Percentiles rank a stretch among this genome's conserved stretches.
Evolutionary conservation across 2,113 vertebrate genomes (phyloP).

Genomic region (Centrocercus urophasianus): DNA sequence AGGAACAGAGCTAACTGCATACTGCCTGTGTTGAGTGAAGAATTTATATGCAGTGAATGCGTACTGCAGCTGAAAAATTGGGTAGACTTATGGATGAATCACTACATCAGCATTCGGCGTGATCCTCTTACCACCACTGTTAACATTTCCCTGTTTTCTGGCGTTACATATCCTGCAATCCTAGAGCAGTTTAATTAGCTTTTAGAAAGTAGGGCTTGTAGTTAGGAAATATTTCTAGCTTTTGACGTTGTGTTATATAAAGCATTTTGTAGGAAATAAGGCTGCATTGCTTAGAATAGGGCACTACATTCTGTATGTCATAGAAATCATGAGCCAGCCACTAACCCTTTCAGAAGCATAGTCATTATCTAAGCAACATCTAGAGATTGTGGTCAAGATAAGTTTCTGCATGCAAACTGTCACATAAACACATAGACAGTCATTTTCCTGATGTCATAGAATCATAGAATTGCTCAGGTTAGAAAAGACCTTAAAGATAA

Average conservation of each 20-base stretch:
- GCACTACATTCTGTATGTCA: background rate
- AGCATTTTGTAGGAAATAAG: background rate
- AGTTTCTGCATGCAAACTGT: background rate
- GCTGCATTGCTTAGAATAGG: background rate
- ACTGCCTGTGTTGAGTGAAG: background rate
- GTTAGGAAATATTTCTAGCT: background rate
- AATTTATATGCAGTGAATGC: slow-evolving; percentile 39
- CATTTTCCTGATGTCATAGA: background rate
- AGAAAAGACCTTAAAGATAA: too few species aligned
- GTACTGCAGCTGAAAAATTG: background rate
- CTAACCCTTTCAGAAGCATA: background rate
- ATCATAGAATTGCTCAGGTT: too few species aligned
- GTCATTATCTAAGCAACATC: background rate
- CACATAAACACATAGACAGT: accelerated
- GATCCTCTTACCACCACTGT: background rate
- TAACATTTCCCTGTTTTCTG: background rate
- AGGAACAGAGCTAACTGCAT: slow-evolving; percentile 16
- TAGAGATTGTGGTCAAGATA: background rate
- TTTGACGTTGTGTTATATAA: background rate
- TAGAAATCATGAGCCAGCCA: background rate
- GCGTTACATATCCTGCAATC: background rate
- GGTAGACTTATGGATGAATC: background rate
- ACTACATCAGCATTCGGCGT: background rate
- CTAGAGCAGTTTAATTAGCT: background rate
- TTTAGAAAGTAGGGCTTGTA: background rate